phyloP scores from a whole-genome alignment of 2,888 invertebrate species.

The Cantharis nigra region DNA sequence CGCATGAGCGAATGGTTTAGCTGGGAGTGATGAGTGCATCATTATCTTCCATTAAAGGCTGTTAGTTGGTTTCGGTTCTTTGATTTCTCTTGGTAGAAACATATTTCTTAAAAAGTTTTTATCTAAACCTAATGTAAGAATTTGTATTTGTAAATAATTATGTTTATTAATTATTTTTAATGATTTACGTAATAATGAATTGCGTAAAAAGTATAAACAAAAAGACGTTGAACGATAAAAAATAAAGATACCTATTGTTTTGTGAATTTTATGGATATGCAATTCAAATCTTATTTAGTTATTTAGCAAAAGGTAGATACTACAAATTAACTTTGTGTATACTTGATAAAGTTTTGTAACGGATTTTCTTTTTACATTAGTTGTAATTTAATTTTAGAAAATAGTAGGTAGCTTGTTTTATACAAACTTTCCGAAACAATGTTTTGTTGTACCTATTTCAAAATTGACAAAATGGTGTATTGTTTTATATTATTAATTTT shows the following conservation, averaged over 20 bases:
- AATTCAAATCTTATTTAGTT: neutral
- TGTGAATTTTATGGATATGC: neutral
- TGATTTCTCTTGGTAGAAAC: no score
- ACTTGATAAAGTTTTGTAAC: neutral
- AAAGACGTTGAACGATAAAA: no score
- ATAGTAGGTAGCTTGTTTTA: neutral
- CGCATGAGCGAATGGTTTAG: no score
- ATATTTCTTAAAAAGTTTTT: no score
- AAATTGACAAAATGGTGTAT: neutral
- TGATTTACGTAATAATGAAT: no score
- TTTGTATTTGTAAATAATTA: no score
- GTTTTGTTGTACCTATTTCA: neutral
- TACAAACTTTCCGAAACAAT: neutral
- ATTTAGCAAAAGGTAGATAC: neutral
- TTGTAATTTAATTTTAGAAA: neutral
- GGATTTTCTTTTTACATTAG: neutral
- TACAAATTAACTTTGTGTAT: neutral
- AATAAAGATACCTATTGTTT: neutral
- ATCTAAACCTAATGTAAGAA: no score
- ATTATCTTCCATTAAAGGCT: no score
- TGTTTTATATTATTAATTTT: neutral
- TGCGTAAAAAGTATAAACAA: no score
- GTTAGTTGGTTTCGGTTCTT: no score
- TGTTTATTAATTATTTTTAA: no score
- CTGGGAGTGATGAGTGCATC: no score